Percentiles rank a stretch among this genome's conserved stretches.
Conservation (phyloP, 2,888 invertebrate species). For the Drosophila pseudotalamancana region DNA sequence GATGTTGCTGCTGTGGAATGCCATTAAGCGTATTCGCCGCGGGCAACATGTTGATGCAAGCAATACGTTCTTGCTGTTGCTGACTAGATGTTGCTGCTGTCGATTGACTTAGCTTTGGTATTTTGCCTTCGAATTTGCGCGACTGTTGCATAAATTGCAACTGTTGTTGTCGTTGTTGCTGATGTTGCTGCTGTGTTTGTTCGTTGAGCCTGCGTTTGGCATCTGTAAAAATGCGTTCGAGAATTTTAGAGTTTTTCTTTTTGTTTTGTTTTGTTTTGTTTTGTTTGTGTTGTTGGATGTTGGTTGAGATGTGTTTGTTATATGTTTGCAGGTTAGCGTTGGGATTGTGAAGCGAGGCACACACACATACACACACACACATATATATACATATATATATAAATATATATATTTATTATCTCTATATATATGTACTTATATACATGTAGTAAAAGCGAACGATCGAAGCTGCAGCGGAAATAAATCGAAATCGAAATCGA, state of each 20-base stretch:
- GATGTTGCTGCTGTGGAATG: conserved; percentile 77
- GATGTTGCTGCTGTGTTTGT: conserved; percentile 25
- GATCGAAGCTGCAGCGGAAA: conserved; percentile 22
- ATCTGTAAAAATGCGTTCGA: conserved; percentile 63
- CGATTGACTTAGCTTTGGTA: conserved; percentile 82
- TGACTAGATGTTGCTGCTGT: conserved; percentile 54
- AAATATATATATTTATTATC: conserved; percentile 1
- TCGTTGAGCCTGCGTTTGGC: conserved; percentile 75
- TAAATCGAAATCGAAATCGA: conserved; percentile 1
- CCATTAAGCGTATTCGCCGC: conserved; percentile 80
- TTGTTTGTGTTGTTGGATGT: conserved; percentile 27
- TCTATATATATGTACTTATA: not conserved
- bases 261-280: conserved; percentile 27
- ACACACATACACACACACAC: conserved; percentile 42
- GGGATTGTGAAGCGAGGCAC: conserved; percentile 47
- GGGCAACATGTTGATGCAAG: conserved; percentile 79
- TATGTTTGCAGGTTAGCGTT: conserved; percentile 45
- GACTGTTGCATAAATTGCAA: conserved; percentile 82
- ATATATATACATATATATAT: not conserved
- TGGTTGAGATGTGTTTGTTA: conserved; percentile 34
- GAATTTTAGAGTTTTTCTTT: conserved; percentile 6
- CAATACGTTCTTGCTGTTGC: conserved; percentile 45
- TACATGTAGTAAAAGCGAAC: conserved; percentile 14
- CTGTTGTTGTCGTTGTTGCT: conserved; percentile 68
- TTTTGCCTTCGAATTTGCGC: conserved; percentile 84